Evolutionary conservation across 2,888 invertebrate genomes (phyloP).

Genomic region (Sarcophaga variegata): DNA sequence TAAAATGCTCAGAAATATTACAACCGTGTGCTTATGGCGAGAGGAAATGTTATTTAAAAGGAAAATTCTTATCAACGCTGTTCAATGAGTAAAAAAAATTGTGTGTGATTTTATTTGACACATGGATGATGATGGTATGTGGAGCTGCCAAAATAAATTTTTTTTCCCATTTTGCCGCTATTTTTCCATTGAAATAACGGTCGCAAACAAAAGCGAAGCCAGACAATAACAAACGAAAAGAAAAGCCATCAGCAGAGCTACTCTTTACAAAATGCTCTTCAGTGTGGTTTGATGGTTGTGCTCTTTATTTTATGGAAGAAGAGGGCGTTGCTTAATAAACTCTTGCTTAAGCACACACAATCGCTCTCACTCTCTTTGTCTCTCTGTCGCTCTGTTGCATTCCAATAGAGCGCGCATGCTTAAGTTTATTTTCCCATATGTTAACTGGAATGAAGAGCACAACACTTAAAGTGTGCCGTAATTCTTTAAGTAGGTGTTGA

Average conservation of each 20-base stretch:
- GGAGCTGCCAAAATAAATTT: conserved; percentile 25
- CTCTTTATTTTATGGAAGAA: conserved; percentile 19
- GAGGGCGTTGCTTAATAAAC: conserved; percentile 48
- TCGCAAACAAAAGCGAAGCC: conserved; percentile 6
- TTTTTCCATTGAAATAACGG: conserved; percentile 30
- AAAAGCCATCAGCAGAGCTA: background rate
- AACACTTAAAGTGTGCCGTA: background rate
- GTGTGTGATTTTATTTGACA: conserved; percentile 34
- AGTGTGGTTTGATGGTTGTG: background rate
- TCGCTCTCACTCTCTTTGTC: too few relatives aligned
- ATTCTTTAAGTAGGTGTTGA: background rate
- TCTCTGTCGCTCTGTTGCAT: background rate
- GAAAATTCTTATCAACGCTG: conserved; percentile 36
- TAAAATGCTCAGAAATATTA: conserved; percentile 43
- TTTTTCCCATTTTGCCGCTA: conserved; percentile 60
- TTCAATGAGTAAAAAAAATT: conserved; percentile 12
- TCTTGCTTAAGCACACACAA: background rate
- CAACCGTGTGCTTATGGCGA: conserved; percentile 50
- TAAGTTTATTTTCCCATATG: conserved; percentile 50
- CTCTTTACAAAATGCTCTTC: conserved; percentile 54
- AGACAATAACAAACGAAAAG: conserved; percentile 10
- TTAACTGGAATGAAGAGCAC: conserved; percentile 75
- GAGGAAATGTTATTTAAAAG: conserved; percentile 6
- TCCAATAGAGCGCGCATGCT: conserved; percentile 67
- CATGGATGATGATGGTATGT: conserved; percentile 29